A percentile compares a stretch with the other conserved stretches of the same genome.
Evolutionary conservation across 2,888 invertebrate genomes (phyloP).

Genomic region (Xanthorhoe spadicearia): DNA sequence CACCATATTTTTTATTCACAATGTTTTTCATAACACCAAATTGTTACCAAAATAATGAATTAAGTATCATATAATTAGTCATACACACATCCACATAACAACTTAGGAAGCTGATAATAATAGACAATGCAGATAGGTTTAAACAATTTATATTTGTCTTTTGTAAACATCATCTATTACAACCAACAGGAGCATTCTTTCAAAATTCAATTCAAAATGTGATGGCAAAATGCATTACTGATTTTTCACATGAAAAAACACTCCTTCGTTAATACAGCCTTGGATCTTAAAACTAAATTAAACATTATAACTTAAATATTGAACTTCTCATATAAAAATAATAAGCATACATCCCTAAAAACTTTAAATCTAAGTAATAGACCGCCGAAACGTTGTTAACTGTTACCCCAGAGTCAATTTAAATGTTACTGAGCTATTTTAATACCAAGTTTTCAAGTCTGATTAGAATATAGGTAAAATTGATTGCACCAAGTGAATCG

Average conservation of each 20-base stretch:
- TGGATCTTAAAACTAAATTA: conserved; percentile 81
- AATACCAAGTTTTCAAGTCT: background rate
- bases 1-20: conserved; percentile 82
- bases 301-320: conserved; percentile 76
- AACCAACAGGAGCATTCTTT: conserved; percentile 73
- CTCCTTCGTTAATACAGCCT: conserved; percentile 82
- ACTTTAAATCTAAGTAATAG: conserved; percentile 79
- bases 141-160: conserved; percentile 54
- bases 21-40: conserved; percentile 82
- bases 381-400: conserved; percentile 71
- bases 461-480: conserved; percentile 36
- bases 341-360: conserved; percentile 67
- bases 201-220: conserved; percentile 47
- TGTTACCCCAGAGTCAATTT: conserved; percentile 46
- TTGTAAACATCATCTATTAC: conserved; percentile 61
- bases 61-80: conserved; percentile 74
- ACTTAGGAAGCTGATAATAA: conserved; percentile 69
- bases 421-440: background rate
- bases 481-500: conserved; percentile 49
- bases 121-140: conserved; percentile 56
- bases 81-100: conserved; percentile 79
- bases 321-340: conserved; percentile 82
- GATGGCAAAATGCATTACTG: conserved; percentile 57
- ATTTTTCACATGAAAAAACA: conserved; percentile 68
- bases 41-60: conserved; percentile 83